phyloP scores from a whole-genome alignment of 1,140 invertebrate species.

The Drosophila equinoxialis region DNA sequence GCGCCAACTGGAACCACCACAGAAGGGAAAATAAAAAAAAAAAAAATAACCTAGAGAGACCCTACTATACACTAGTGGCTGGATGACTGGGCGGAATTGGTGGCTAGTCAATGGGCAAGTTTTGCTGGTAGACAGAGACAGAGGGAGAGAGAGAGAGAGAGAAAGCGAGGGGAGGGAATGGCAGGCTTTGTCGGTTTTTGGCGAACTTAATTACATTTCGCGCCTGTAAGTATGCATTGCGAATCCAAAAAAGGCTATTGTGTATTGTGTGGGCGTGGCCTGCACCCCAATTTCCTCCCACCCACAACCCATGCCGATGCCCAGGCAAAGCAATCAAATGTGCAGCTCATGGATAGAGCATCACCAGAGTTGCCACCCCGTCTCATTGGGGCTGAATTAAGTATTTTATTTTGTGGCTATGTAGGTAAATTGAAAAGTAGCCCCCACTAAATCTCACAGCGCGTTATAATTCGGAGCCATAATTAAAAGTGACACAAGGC shows the following conservation, averaged over 20 bases:
- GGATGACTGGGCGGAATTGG: not conserved
- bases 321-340: slow-evolving; percentile 47
- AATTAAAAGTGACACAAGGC: slow-evolving; percentile 35
- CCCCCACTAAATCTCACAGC: slow-evolving; percentile 37
- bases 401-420: slow-evolving; percentile 46
- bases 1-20: not conserved
- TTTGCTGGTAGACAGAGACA: not conserved
- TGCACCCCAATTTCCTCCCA: not conserved
- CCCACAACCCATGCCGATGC: slow-evolving; percentile 36
- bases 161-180: slow-evolving; percentile 7
- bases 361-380: slow-evolving; percentile 3
- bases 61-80: not conserved
- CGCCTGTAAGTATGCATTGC: slow-evolving; percentile 73
- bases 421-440: slow-evolving; percentile 58
- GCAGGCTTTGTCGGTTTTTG: slow-evolving; percentile 54
- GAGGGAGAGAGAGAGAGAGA: not conserved
- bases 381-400: slow-evolving; percentile 38
- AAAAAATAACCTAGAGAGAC: not conserved
- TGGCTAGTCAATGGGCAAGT: not conserved
- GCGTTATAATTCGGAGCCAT: slow-evolving; percentile 1
- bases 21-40: not conserved
- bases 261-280: slow-evolving; percentile 34
- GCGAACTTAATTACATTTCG: slow-evolving; percentile 79
- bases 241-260: slow-evolving; percentile 28
- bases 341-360: slow-evolving; percentile 17